These are phyloP conservation scores for Alosa alosa DNA, from an alignment of 2,113 vertebrate species.

Conservation along the genomic window DNA sequence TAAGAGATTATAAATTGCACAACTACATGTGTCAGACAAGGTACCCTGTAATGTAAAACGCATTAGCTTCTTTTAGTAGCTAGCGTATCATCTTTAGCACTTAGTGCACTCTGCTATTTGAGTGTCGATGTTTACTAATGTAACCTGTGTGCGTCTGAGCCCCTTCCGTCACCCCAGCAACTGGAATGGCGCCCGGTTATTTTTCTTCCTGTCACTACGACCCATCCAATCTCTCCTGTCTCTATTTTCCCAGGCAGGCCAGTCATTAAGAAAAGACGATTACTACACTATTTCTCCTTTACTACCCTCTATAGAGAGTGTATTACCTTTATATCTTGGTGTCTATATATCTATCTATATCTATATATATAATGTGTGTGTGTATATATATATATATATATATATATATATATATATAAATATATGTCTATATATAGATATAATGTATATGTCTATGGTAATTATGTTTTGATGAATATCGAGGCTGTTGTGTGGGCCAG, in stretches of 20 bases:
- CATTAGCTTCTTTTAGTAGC: background rate
- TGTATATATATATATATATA: too few species aligned
- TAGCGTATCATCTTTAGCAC: background rate
- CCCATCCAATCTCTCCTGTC: background rate
- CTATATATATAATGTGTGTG: too few species aligned
- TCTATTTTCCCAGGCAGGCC: background rate
- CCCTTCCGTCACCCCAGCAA: background rate
- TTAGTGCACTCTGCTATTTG: background rate
- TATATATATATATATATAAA: background rate
- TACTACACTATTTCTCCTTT: background rate
- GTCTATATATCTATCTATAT: too few species aligned
- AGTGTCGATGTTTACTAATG: background rate
- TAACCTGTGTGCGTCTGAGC: background rate
- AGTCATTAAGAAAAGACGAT: background rate
- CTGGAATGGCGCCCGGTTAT: background rate
- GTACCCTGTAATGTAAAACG: background rate
- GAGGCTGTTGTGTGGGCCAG: background rate
- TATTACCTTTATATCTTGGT: background rate
- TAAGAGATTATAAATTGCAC: background rate
- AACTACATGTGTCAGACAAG: background rate
- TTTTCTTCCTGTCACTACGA: slow-evolving; percentile 1
- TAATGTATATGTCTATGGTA: background rate
- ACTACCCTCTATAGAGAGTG: background rate
- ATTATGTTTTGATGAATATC: background rate
- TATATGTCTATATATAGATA: too few species aligned